Base-by-base conservation (phyloP, 37 sponge, comb jelly and placozoan species). In the Halisarca cf. caerulea region DNA sequence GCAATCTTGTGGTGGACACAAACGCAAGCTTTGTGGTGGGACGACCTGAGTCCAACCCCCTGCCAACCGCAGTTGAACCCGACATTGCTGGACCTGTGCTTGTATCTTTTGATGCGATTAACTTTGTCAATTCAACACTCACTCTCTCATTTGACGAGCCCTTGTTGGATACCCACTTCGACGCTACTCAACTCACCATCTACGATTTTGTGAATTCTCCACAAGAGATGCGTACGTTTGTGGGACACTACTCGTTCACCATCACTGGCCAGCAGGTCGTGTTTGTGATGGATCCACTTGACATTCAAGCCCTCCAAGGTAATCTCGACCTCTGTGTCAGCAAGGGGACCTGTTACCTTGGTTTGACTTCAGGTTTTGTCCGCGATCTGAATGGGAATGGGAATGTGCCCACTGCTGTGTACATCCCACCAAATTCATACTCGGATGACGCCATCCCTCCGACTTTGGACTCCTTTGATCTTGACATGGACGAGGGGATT, bases 131-230 rank as follows among this genome's bases (percentile, higher is more conserved):
- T 32, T 33, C 84, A 35, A 90, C 90, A 1, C 47, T 96, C 5
- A 45, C 61, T n/a, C 84, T 96, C 14, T 44, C 39, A 18, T 96
- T 96, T 83, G 84, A 93, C 80, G 97, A 96, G 77, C 92, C 92
- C 17, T 58, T 96, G 15, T 59, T 68, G 11, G 71, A 79, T 32
- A 62, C 61, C 21, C 72, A 70, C 34, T 40, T 95, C 28, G 36
- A 55, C 59, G 74, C 79, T 18, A 75, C 87, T 3, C 51, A 32
- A 21, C 41, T 95, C 23, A 82, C 87, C 4, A 73, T 95, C 0
- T 91, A 89, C 55, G 86, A 87, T 66, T 45, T 90, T 15, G 87
- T 83, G 74, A 20, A 69, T 4, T 74, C 43, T 77, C 39, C 64
- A 58, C 61, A 57, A 39, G 75, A 86, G 20, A 42, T 30, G 15